Evolutionary conservation across 2,797 vertebrate species (phyloP).

Genomic region (Odontamblyopus rebecca): DNA sequence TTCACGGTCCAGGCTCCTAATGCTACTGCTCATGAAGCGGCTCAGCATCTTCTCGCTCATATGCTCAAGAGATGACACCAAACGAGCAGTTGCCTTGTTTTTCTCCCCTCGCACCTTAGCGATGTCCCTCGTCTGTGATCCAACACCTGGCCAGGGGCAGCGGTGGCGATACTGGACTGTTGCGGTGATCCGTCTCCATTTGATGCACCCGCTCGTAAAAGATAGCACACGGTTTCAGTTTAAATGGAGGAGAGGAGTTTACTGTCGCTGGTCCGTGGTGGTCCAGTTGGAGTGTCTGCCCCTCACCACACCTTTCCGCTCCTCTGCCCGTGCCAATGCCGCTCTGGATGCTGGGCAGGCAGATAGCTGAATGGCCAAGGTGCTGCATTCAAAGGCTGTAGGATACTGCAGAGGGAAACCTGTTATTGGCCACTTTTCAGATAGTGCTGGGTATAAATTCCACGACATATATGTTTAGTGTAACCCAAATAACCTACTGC

Average conservation of each 20-base stretch:
- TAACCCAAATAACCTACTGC: background rate
- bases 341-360: slow-evolving; percentile 49
- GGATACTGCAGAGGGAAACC: slow-evolving; percentile 4
- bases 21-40: slow-evolving; percentile 95
- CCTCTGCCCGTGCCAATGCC: slow-evolving; percentile 51
- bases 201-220: slow-evolving; percentile 22
- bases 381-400: slow-evolving; percentile 31
- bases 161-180: slow-evolving; percentile 37
- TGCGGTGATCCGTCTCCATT: slow-evolving; percentile 60
- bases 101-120: slow-evolving; percentile 47
- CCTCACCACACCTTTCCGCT: slow-evolving; percentile 48
- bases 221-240: slow-evolving; percentile 25
- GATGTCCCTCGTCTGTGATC: slow-evolving; percentile 49
- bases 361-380: slow-evolving; percentile 36
- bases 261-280: slow-evolving; percentile 22
- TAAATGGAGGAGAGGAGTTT: slow-evolving; percentile 13
- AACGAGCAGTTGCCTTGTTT: slow-evolving; percentile 51
- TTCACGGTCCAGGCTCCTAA: slow-evolving; percentile 93
- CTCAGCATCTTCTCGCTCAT: slow-evolving; percentile 90
- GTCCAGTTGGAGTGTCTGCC: slow-evolving; percentile 41
- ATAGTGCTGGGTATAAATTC: background rate
- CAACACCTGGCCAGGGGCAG: slow-evolving; percentile 62
- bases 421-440: slow-evolving; percentile 44
- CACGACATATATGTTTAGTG: background rate
- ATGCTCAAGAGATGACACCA: slow-evolving; percentile 64